Evolutionary conservation across 2,888 invertebrate species (phyloP), one percentile per base, ranked within the genome.

Genomic region (Strigamia crassipes): DNA sequence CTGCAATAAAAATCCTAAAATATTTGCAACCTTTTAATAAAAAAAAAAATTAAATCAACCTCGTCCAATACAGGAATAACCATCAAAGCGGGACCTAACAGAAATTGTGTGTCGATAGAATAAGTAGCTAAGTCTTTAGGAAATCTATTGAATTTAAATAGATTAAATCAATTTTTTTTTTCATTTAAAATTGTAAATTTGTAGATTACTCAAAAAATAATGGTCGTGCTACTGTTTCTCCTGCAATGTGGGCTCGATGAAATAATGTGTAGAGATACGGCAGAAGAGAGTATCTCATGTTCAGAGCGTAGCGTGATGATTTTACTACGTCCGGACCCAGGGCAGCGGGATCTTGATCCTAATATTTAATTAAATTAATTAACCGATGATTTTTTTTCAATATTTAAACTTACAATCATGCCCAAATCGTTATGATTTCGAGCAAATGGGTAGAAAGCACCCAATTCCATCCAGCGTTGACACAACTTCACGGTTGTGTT

Each of bases 381-480:
- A 66, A 27, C 3, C 5, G 2, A 27, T 34, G n/a, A n/a, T n/a
- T n/a, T n/a, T n/a, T n/a, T n/a, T n/a, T n/a, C 21, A 21, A 61
- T 6, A 13, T 8, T 13, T 3, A 27, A 23, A n/a, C 51, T 6
- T 18, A 83, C 83, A 46, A 83, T 83, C n/a, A 78, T 51, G 56
- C 82, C 84, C 41, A 84, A 82, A 23, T 83, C 91, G 87, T 95
- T 95, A 86, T 96, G 95, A 87, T 94, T 95, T 85, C 96, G 90
- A 0, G 94, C 91, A 89, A 95, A 95, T 0, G 95, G 94, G 86
- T 95, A 95, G 89, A 95, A 95, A 0, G 95, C 94, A 0, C 95
- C 95, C 9, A 96, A 90, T 87, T 95, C 94, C 90, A 92, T 92
- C 95, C 95, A 96, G 0, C 95, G 90, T 86, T 91, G 92, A 88